Conservation (phyloP, 2,797 vertebrate species). For the Premnoplex brunnescens region DNA sequence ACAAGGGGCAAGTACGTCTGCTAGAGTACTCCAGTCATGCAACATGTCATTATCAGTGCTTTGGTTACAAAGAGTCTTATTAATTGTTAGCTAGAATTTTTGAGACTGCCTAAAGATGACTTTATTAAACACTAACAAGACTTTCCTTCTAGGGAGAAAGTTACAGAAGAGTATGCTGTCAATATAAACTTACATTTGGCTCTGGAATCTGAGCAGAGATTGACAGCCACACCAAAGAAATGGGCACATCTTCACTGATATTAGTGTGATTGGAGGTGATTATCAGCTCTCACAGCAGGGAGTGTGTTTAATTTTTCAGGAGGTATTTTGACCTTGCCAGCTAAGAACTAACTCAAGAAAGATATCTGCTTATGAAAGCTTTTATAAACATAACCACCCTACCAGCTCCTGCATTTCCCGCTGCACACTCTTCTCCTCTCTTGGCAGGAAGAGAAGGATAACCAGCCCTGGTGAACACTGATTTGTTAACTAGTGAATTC, state of each 20-base stretch:
- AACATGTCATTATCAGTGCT: rapidly evolving
- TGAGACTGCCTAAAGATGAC: background rate
- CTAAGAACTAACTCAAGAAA: background rate
- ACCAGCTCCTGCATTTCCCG: background rate
- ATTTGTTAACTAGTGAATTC: background rate
- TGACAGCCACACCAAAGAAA: background rate
- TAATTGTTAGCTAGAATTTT: background rate
- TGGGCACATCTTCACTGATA: background rate
- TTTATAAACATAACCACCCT: background rate
- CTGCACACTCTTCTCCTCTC: background rate
- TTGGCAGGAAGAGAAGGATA: background rate
- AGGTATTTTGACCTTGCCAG: conserved; percentile 6
- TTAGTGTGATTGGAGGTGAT: background rate
- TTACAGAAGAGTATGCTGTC: background rate
- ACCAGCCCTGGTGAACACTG: background rate
- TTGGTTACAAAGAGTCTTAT: background rate
- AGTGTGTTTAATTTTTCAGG: conserved; percentile 28
- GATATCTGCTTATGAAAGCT: background rate
- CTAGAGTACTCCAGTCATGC: background rate
- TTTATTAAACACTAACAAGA: background rate
- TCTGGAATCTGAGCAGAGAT: background rate
- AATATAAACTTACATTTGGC: background rate
- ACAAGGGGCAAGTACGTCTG: background rate
- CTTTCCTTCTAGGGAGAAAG: background rate
- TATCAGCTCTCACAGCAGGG: background rate